Evolutionary conservation across 2,113 vertebrate species (phyloP).

Genomic region (Oxygymnocypris stewartii): DNA sequence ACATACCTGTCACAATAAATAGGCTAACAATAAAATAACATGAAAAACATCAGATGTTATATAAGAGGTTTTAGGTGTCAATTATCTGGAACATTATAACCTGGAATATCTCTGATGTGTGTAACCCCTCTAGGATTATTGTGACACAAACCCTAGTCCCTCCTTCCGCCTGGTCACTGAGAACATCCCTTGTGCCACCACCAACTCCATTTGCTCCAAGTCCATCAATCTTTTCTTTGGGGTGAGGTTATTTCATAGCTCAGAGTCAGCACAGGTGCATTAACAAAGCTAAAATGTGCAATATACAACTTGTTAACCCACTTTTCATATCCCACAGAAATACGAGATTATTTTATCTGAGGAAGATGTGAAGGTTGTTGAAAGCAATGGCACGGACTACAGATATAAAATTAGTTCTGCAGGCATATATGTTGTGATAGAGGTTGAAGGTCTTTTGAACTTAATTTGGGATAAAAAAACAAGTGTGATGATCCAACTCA

Average conservation of each 20-base stretch:
- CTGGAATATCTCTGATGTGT: neutral
- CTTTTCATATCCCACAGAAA: slow-evolving; percentile 70
- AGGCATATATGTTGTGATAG: slow-evolving; percentile 88
- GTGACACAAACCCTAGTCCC: slow-evolving; percentile 64
- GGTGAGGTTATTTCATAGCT: slow-evolving; percentile 66
- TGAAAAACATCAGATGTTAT: neutral
- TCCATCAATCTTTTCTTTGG: slow-evolving; percentile 84
- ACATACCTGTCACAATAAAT: neutral
- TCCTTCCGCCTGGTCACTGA: slow-evolving; percentile 84
- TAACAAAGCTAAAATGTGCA: neutral
- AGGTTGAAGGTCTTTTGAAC: slow-evolving; percentile 77
- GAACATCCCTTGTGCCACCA: slow-evolving; percentile 84
- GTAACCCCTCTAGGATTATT: slow-evolving; percentile 80
- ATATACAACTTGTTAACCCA: neutral
- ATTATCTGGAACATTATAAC: neutral
- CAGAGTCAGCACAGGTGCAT: neutral
- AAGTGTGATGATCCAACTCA: slow-evolving; percentile 84
- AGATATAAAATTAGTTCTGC: slow-evolving; percentile 80
- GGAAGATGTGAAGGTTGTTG: slow-evolving; percentile 71
- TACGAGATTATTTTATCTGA: slow-evolving; percentile 82
- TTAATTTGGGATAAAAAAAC: slow-evolving; percentile 90
- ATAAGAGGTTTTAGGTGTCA: neutral
- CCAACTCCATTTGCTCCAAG: slow-evolving; percentile 86
- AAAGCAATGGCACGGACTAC: slow-evolving; percentile 65
- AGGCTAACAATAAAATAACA: neutral